Base-by-base conservation (phyloP, 1,140 invertebrate species). In the Pseudomyrmex pallidus region DNA sequence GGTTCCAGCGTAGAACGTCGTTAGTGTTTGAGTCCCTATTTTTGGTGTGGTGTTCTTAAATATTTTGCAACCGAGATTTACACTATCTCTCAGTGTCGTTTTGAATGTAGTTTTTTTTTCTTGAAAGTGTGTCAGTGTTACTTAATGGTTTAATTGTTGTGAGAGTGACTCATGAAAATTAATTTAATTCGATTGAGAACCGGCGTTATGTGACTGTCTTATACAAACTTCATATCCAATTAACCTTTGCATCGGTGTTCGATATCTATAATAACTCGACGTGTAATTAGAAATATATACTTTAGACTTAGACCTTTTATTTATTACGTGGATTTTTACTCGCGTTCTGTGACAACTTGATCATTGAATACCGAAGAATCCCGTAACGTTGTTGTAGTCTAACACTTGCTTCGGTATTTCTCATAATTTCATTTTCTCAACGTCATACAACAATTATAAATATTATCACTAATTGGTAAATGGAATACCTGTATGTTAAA, bases 1-100 rank as follows among this genome's bases (percentile, higher is more conserved):
- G 82, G 54, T 74, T 84, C 88, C 85, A 90, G 70, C 67, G 90
- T 92, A 92, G 90, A 91, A 86, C 80, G 87, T 73, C 78, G 57
- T 91, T 92, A 92, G 92, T 91, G 89, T 92, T 92, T 92, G 90
- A 87, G 85, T 63, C 86, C 82, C 87, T 90, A 90, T 94, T 35
- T 35, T 35, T 91, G 90, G 87, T 94, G 93, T 94, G 90, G 86
- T 93, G 91, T 93, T 90, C 77, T 90, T 89, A 86, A 77, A 17
- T 78, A 74, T 80, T 82, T 52, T 91, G 83, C 82, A 87, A 87
- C 74, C 64, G 83, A 91, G 74, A 83, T 88, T 35, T 90, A 89
- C 85, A 88, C 84, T 90, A 90, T 93, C 35, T 35, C 35, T 35
- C 86, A 86, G 68, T 92, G 91, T 92, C 89, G 90, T 93, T 91